phyloP scores from a whole-genome alignment of 2,888 invertebrate species.

The Vandiemenella viatica region DNA sequence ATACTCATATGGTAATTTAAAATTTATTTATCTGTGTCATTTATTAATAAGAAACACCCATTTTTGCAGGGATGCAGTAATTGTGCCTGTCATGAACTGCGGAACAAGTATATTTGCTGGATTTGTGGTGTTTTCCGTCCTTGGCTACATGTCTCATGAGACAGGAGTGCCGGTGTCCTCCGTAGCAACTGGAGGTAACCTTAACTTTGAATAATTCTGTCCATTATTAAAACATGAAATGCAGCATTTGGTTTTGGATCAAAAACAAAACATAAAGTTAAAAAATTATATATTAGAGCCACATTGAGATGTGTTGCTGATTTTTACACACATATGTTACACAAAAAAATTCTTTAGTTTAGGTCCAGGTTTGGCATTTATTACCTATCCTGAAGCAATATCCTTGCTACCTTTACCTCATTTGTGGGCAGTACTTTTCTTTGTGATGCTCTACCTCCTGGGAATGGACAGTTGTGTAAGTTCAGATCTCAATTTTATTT shows the following conservation, averaged over 20 bases:
- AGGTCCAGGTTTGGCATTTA: constrained; percentile 63
- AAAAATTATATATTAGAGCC: neutral
- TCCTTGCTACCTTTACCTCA: constrained; percentile 59
- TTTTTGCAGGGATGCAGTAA: constrained; percentile 45
- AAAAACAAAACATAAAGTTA: too few relatives aligned
- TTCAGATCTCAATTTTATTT: too few relatives aligned
- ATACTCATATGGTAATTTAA: neutral
- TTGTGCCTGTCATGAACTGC: constrained; percentile 56
- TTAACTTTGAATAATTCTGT: neutral
- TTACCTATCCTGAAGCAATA: constrained; percentile 66
- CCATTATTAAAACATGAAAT: neutral
- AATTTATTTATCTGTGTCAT: too few relatives aligned
- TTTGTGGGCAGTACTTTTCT: constrained; percentile 62
- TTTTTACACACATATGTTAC: too few relatives aligned
- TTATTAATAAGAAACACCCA: too few relatives aligned
- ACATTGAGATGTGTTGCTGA: too few relatives aligned
- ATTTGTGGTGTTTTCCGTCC: constrained; percentile 63
- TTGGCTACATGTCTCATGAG: constrained; percentile 56
- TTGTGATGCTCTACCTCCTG: constrained; percentile 65
- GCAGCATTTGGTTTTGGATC: too few relatives aligned
- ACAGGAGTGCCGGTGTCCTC: constrained; percentile 56
- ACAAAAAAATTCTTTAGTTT: constrained; percentile 17
- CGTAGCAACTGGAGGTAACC: constrained; percentile 52
- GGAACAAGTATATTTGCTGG: constrained; percentile 65
- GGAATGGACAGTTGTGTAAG: constrained; percentile 65